Base-by-base conservation (phyloP, 2,888 invertebrate genomes). In the Craniophora ligustri region DNA sequence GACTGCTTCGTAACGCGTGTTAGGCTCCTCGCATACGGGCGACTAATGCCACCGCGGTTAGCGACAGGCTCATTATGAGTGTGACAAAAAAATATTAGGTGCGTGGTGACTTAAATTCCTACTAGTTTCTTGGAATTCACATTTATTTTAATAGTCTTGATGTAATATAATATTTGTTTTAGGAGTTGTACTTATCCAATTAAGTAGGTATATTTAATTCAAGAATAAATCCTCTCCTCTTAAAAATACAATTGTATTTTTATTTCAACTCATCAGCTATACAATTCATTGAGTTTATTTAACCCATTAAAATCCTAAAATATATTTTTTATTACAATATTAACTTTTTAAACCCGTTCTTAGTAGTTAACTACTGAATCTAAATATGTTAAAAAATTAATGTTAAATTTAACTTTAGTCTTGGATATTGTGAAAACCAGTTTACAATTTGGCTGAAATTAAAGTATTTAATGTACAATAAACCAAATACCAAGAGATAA, bases 1-100 rank as follows among this genome's bases (percentile, higher is more conserved):
- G 74, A 75, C 65, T 69, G 18, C 44, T 54, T 69, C 58, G 66
- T 72, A 65, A 73, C 63, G 75, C 68, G 55, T 63, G 49, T 73
- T 73, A 73, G 73, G 73, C 62, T 62, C 67, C 62, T 47, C 62
- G 55, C 68, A 73, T 26, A 62, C 68, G 51, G 21, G 28, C 62
- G 59, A 69, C 67, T 76, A 73, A 75, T 72, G 71, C 44, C 36
- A 26, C 49, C 53, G 56, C 60, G 54, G 68, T 70, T 71, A 69
- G 62, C 61, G 59, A 67, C 63, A 59, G 65, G 38, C 67, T 69
- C 67, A 59, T 68, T 68, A 69, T 60, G 51, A 59, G 38, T 34
- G 34, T 40, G 40, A 61, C 45, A 67, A 64, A 62, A 71, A 68
- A 31, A 21, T 48, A 23, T 26, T 30, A 38, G 40, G 23, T 10